Evolutionary conservation across 2,113 vertebrate species (phyloP).

Genomic region (Sminthopsis crassicaudata): DNA sequence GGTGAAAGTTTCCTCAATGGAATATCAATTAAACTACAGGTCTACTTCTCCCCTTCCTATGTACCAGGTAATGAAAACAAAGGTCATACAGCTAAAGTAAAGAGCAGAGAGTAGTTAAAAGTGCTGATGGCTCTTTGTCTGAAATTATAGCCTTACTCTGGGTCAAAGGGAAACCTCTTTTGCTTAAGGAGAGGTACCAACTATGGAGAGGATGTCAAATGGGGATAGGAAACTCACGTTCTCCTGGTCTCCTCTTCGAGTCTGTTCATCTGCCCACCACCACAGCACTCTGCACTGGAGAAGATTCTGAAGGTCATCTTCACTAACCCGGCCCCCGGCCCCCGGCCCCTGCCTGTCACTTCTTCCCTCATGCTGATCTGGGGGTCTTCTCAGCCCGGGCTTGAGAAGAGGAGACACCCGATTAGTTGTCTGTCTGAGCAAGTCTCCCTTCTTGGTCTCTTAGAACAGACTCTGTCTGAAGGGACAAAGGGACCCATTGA

Average conservation of each 20-base stretch:
- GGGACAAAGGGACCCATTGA: constrained; percentile 79
- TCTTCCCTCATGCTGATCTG: not conserved
- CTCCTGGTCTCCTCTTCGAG: not conserved
- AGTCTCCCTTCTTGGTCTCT: not conserved
- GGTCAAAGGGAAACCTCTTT: not conserved
- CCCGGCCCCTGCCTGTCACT: not conserved
- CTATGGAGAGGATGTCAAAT: not conserved
- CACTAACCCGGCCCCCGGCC: not conserved
- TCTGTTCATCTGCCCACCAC: not conserved
- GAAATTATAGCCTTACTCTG: not conserved
- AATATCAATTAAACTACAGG: not conserved
- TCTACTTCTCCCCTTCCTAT: not conserved
- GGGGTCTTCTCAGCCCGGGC: not conserved
- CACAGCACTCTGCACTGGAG: not conserved
- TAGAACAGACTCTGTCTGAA: constrained; percentile 33
- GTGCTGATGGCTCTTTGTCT: not conserved
- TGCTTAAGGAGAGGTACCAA: not conserved
- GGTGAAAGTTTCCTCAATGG: not conserved
- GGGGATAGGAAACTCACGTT: not conserved
- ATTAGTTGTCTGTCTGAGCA: not conserved
- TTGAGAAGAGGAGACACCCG: not conserved
- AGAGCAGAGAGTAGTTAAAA: not conserved
- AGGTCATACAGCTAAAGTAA: not conserved
- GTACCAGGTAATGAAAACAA: not conserved
- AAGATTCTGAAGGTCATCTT: not conserved